A percentile compares a stretch with the other conserved stretches of the same genome.
phyloP scores from a whole-genome alignment of 2,113 vertebrate genomes.

The Psephotus haematonotus region DNA sequence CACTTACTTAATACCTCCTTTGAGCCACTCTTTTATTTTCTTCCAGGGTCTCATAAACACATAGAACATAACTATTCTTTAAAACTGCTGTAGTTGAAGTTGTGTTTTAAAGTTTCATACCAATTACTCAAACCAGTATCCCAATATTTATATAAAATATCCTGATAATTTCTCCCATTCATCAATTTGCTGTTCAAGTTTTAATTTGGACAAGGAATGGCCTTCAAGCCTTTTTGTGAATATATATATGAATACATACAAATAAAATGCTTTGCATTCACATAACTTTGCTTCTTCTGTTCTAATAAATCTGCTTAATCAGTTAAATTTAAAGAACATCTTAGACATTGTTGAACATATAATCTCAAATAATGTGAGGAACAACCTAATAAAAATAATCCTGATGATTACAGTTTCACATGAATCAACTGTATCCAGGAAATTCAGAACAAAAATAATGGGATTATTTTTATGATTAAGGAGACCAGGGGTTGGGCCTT shows the following conservation, averaged over 20 bases:
- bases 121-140: neutral
- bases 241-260: neutral
- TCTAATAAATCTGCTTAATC: neutral
- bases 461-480: neutral
- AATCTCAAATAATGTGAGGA: neutral
- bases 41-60: neutral
- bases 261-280: neutral
- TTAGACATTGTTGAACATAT: neutral
- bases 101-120: neutral
- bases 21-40: neutral
- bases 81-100: neutral
- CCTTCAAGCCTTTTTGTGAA: neutral
- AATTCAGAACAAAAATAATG: neutral
- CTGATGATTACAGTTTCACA: neutral
- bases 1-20: neutral
- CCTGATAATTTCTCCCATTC: neutral
- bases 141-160: neutral
- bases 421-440: neutral
- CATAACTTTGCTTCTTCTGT: neutral
- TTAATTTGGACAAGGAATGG: neutral
- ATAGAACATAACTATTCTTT: neutral
- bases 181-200: neutral
- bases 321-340: neutral
- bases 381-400: neutral
- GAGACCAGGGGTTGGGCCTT: neutral